Evolutionary conservation across 2,797 vertebrate species (phyloP).

Genomic region (Poeciliopsis gracilis): DNA sequence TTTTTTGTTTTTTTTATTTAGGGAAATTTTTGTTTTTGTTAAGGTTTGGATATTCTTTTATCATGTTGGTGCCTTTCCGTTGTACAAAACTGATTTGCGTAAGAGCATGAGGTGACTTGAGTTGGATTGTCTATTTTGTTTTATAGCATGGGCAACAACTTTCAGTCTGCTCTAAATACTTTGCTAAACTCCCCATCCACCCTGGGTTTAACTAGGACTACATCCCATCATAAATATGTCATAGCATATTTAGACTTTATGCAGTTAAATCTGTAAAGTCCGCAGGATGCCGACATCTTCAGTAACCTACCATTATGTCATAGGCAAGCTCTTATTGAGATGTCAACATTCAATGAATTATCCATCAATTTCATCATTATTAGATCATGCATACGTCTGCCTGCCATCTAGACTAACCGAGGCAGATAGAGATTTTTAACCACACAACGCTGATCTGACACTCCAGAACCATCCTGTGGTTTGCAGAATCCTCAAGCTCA

Average conservation of each 20-base stretch:
- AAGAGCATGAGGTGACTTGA: conserved; percentile 8
- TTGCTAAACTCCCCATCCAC: conserved; percentile 17
- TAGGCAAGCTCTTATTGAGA: conserved; percentile 42
- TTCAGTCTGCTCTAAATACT: conserved; percentile 24
- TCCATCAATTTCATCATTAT: conserved; percentile 68
- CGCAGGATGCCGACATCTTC: conserved; percentile 27
- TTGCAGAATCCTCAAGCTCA: conserved; percentile 54
- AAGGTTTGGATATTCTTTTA: conserved; percentile 22
- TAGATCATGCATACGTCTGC: conserved; percentile 48
- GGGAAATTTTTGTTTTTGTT: conserved; percentile 31
- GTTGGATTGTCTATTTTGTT: conserved; percentile 26
- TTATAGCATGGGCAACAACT: conserved; percentile 22
- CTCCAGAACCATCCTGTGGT: conserved; percentile 57
- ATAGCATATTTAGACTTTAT: conserved; percentile 51
- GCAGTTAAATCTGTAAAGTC: conserved; percentile 45
- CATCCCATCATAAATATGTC: conserved; percentile 63
- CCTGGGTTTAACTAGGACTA: conserved; percentile 52
- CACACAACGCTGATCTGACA: conserved; percentile 57
- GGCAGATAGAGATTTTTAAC: conserved; percentile 58
- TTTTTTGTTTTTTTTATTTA: not conserved
- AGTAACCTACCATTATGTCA: conserved; percentile 59
- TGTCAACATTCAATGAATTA: conserved; percentile 55
- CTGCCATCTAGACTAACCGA: conserved; percentile 54
- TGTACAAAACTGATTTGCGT: conserved; percentile 10
- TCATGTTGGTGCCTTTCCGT: not conserved